Evolutionary conservation across 2,113 vertebrate genomes (phyloP).

Genomic region (Pseudorectes ferrugineus): DNA sequence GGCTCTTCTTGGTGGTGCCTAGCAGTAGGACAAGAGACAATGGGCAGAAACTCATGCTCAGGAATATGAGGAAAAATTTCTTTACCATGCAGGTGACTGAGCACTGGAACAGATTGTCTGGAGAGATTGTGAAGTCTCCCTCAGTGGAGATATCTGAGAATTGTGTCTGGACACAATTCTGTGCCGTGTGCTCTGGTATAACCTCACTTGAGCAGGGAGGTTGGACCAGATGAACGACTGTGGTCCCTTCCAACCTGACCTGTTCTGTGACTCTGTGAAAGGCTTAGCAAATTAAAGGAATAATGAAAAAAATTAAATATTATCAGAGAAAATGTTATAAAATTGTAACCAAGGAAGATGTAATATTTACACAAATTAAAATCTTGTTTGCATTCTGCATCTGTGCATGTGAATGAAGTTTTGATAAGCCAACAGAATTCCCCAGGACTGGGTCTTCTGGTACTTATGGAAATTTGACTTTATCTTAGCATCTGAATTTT

Average conservation of each 20-base stretch:
- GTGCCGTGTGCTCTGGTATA: not conserved
- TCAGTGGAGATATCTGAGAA: not conserved
- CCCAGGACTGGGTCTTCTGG: not conserved
- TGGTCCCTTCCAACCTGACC: not conserved
- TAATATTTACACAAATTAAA: not conserved
- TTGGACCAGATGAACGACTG: not conserved
- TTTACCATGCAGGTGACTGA: rapidly evolving
- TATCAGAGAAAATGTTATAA: not conserved
- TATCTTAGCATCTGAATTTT: not conserved
- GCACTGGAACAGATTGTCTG: not conserved
- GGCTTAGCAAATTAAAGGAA: not conserved
- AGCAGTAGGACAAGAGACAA: not conserved
- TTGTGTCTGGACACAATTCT: not conserved
- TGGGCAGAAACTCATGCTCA: not conserved
- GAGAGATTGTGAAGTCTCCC: not conserved
- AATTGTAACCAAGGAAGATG: not conserved
- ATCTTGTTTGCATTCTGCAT: not conserved
- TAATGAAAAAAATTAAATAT: not conserved
- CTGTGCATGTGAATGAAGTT: not conserved
- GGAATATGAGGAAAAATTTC: not conserved
- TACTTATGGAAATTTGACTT: not conserved
- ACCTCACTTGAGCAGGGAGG: not conserved
- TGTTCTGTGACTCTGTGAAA: not conserved
- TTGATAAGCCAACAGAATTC: not conserved
- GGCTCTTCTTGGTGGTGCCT: not conserved